Conservation (phyloP, 2,888 invertebrate species). For the Torymus aiolomorphi region DNA sequence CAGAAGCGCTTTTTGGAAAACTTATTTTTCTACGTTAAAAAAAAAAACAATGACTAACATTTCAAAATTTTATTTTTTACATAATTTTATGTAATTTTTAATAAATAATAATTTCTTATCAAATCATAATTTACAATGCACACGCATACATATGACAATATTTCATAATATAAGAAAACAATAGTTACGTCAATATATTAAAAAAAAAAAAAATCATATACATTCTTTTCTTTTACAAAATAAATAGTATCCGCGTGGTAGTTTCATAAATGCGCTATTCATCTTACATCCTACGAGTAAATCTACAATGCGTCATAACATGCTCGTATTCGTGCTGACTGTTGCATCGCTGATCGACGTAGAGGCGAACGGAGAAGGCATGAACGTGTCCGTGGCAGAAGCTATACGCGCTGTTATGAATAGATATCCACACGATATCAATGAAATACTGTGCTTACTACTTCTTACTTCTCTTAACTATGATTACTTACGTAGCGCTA, state of each 20-base stretch:
- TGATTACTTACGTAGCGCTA: background rate
- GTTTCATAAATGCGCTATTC: background rate
- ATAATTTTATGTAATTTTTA: background rate
- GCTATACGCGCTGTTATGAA: background rate
- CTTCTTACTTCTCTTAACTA: background rate
- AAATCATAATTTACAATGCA: constrained; percentile 4
- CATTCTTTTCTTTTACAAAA: background rate
- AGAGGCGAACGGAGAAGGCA: background rate
- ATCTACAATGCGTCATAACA: too few species aligned
- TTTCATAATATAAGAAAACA: too few species aligned
- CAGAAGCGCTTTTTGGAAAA: background rate
- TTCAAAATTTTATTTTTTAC: background rate
- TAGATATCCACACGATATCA: constrained; percentile 11
- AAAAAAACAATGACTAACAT: background rate
- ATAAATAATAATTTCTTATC: constrained; percentile 1
- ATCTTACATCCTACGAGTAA: background rate
- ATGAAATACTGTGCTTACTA: constrained; percentile 14
- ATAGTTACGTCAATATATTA: too few species aligned
- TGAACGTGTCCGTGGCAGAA: background rate
- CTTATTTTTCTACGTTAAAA: constrained; percentile 1
- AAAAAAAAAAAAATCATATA: background rate
- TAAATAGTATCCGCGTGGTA: background rate
- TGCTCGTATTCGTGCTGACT: too few species aligned
- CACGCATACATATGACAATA: too few species aligned
- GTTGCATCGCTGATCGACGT: background rate